phyloP scores from a whole-genome alignment of 2,888 invertebrate species.

The Acleris sparsana region DNA sequence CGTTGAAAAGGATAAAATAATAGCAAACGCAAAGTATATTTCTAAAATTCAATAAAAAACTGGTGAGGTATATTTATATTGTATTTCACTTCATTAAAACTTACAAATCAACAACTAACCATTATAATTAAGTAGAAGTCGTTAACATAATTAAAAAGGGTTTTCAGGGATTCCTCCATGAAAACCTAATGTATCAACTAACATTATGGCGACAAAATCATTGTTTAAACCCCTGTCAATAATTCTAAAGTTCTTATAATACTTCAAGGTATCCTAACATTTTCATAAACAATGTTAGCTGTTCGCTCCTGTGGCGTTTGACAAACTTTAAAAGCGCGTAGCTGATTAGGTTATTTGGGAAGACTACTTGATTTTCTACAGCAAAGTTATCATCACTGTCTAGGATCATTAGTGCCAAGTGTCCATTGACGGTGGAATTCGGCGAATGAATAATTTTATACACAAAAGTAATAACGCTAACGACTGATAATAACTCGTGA shows the following conservation, averaged over 20 bases:
- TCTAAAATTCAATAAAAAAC: slow-evolving; percentile 18
- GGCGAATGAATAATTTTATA: neutral
- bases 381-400: too few relatives aligned
- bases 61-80: slow-evolving; percentile 40
- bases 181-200: slow-evolving; percentile 16
- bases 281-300: neutral
- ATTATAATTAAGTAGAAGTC: slow-evolving; percentile 36
- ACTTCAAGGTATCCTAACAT: slow-evolving; percentile 23
- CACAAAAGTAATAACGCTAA: neutral
- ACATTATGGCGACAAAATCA: slow-evolving; percentile 27
- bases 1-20: too few relatives aligned
- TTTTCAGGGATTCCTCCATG: neutral
- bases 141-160: slow-evolving; percentile 23
- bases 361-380: too few relatives aligned
- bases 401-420: too few relatives aligned
- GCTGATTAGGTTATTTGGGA: too few relatives aligned
- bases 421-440: too few relatives aligned
- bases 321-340: too few relatives aligned
- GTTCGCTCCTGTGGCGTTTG: neutral
- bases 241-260: slow-evolving; percentile 33
- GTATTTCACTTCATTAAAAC: slow-evolving; percentile 47
- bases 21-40: neutral
- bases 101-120: slow-evolving; percentile 51
- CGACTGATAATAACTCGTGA: neutral
- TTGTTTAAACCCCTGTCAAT: slow-evolving; percentile 25